Conservation (phyloP, 2,888 invertebrate species). For the Hemaris fuciformis region DNA sequence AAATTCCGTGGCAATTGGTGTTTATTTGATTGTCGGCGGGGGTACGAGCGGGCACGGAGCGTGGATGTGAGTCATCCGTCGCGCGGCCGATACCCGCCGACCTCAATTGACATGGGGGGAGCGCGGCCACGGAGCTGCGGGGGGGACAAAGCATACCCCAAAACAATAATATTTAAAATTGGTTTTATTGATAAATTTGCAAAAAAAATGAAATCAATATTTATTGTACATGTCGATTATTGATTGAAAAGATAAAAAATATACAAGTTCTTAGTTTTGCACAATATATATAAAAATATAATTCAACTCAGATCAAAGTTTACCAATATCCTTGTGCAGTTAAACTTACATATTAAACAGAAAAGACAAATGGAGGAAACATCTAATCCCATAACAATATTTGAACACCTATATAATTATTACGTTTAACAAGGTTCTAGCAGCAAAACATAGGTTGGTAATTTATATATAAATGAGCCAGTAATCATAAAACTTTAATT, state of each 20-base stretch:
- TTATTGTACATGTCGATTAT: conserved; percentile 80
- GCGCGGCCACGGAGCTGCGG: conserved; percentile 17
- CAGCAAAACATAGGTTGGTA: conserved; percentile 73
- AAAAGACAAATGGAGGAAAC: conserved; percentile 66
- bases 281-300: conserved; percentile 80
- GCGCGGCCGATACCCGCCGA: conserved; percentile 16
- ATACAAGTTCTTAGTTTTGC: conserved; percentile 76
- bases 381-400: conserved; percentile 79
- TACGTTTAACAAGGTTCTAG: conserved; percentile 76
- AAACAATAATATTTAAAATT: conserved; percentile 73
- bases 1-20: conserved; percentile 71
- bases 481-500: conserved; percentile 74
- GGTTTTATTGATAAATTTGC: conserved; percentile 80
- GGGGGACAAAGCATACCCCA: conserved; percentile 54
- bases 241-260: conserved; percentile 78
- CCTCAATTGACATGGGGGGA: conserved; percentile 41
- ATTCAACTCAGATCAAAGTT: conserved; percentile 79
- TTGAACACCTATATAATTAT: conserved; percentile 79
- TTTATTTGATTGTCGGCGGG: conserved; percentile 56
- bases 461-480: conserved; percentile 74
- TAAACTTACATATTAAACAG: conserved; percentile 72
- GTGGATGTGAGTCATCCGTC: conserved; percentile 56
- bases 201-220: conserved; percentile 75
- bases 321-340: conserved; percentile 82
- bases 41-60: conserved; percentile 36